Percentiles rank a stretch among this genome's conserved stretches.
Conservation (phyloP, 2,888 invertebrate species). For the Idaea straminata region DNA sequence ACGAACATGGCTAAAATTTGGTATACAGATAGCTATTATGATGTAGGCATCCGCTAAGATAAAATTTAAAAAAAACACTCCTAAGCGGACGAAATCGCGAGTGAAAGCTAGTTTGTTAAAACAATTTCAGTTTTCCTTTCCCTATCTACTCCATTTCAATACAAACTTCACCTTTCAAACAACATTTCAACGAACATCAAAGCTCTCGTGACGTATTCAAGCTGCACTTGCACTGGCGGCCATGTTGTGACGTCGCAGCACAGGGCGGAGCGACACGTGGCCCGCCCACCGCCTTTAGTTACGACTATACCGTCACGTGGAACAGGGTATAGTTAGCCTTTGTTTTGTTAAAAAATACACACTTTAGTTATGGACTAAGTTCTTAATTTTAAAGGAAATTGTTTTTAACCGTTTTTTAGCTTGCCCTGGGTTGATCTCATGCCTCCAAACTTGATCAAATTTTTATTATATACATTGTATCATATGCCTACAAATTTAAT, state of each 20-base stretch:
- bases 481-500: no score
- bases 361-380: neutral
- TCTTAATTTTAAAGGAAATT: neutral
- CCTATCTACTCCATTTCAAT: neutral
- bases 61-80: no score
- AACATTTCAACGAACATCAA: neutral
- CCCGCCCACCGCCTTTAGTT: constrained; percentile 53
- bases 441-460: no score
- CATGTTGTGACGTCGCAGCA: constrained; percentile 67
- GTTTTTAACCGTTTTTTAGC: neutral
- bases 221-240: constrained; percentile 58
- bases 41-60: no score
- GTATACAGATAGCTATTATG: no score
- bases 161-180: neutral
- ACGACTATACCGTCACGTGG: constrained; percentile 24
- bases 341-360: neutral
- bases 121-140: neutral
- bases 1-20: no score
- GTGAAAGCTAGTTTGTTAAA: neutral
- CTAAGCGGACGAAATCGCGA: no score
- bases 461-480: no score
- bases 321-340: neutral
- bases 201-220: neutral
- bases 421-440: no score
- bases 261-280: constrained; percentile 52